phyloP scores from a whole-genome alignment of 92 coral and sea anemone species.

The Phenganax subtilis region DNA sequence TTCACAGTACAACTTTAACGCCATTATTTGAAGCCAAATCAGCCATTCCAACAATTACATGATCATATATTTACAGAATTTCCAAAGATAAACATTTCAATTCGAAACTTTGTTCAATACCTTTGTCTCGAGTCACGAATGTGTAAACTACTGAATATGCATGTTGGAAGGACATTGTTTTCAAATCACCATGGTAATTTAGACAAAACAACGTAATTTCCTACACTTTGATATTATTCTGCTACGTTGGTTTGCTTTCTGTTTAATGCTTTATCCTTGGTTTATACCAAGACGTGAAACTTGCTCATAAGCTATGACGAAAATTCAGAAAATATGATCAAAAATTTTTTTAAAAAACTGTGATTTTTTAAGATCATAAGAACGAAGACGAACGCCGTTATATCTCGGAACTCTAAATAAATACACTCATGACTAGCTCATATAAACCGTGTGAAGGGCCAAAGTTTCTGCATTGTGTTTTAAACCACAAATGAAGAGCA shows the following conservation, averaged over 20 bases:
- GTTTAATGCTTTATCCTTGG: neutral
- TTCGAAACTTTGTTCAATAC: neutral
- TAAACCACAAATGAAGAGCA: no score
- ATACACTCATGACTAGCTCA: neutral
- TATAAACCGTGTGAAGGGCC: no score
- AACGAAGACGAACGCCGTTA: neutral
- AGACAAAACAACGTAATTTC: slow-evolving; percentile 8
- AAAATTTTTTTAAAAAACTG: no score
- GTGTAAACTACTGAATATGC: slow-evolving; percentile 21
- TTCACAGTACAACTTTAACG: neutral
- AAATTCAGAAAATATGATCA: no score
- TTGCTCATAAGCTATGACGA: no score
- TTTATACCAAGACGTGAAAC: neutral
- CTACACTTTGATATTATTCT: slow-evolving; percentile 1
- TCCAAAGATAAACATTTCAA: neutral
- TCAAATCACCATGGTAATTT: slow-evolving; percentile 30
- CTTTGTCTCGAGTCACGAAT: slow-evolving; percentile 33
- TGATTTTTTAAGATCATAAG: neutral
- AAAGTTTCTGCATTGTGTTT: no score
- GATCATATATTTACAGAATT: slow-evolving; percentile 4
- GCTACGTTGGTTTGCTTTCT: neutral
- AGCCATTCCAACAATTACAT: slow-evolving; percentile 1
- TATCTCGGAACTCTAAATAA: neutral
- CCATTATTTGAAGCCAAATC: neutral
- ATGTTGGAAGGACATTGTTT: slow-evolving; percentile 12